Conservation (phyloP, 2,797 vertebrate genomes). For the Chaunax sp. region DNA sequence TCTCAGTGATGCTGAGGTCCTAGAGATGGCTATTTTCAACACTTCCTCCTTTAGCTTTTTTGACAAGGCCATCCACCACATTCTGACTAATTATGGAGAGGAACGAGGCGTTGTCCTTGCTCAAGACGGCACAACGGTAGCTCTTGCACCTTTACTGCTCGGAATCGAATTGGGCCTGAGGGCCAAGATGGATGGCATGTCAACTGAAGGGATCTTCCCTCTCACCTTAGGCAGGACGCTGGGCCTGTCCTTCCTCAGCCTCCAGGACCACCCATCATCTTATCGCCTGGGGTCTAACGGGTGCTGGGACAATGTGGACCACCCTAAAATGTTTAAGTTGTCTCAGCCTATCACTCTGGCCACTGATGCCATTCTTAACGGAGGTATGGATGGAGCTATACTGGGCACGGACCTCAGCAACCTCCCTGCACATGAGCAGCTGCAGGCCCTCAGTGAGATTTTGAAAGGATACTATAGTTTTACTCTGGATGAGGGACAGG, state of each 20-base stretch:
- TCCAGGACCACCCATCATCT: constrained; percentile 34
- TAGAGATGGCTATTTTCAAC: constrained; percentile 66
- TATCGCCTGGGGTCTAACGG: constrained; percentile 80
- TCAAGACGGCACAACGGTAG: constrained; percentile 88
- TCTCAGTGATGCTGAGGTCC: constrained; percentile 17
- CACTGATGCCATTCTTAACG: constrained; percentile 86
- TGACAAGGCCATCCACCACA: constrained; percentile 70
- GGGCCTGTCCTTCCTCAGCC: constrained; percentile 83
- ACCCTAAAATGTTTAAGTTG: constrained; percentile 83
- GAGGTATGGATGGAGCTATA: constrained; percentile 89
- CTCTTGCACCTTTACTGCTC: constrained; percentile 83
- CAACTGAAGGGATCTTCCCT: constrained; percentile 62
- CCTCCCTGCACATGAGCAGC: constrained; percentile 36
- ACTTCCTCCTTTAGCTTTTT: constrained; percentile 73
- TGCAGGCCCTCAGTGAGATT: constrained; percentile 72
- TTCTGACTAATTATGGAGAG: constrained; percentile 66
- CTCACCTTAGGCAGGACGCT: constrained; percentile 82
- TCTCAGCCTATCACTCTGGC: constrained; percentile 66
- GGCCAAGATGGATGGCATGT: constrained; percentile 38
- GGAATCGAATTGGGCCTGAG: constrained; percentile 84
- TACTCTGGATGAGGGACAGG: constrained; percentile 44
- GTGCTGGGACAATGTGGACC: constrained; percentile 87
- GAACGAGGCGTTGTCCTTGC: constrained; percentile 86
- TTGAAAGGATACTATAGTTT: constrained; percentile 84
- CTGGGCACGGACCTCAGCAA: constrained; percentile 78